Conservation (phyloP, 1,140 invertebrate species). For the Colletes latitarsis region DNA sequence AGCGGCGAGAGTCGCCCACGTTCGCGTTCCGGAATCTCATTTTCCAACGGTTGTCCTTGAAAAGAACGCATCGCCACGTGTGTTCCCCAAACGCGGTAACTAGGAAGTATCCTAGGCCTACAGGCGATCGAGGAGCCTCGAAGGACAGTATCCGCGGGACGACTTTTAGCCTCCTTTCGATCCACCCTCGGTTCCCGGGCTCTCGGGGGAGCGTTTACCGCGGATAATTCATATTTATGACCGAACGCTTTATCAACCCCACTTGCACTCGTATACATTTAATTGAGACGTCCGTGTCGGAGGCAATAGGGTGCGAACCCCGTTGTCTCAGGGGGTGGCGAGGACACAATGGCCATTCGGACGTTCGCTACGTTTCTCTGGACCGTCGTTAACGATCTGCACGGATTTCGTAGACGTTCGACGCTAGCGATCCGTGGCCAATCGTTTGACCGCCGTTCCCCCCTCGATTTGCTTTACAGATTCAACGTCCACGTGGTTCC, state of each 20-base stretch:
- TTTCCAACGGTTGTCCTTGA: not conserved
- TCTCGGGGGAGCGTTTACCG: conserved; percentile 78
- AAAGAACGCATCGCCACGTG: not conserved
- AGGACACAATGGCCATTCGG: conserved; percentile 68
- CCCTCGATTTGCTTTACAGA: not conserved
- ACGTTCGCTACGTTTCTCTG: conserved; percentile 41
- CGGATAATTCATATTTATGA: conserved; percentile 82
- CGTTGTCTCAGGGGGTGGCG: conserved; percentile 70
- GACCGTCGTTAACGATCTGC: conserved; percentile 56
- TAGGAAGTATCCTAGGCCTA: too few relatives aligned
- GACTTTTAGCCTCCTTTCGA: conserved; percentile 50
- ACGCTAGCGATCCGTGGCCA: conserved; percentile 6
- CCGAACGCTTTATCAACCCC: conserved; percentile 79
- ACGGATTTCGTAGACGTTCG: conserved; percentile 35
- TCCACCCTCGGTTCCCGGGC: conserved; percentile 18
- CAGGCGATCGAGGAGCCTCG: conserved; percentile 30
- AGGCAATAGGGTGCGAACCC: conserved; percentile 79
- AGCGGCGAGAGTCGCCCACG: not conserved
- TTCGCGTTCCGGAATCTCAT: not conserved
- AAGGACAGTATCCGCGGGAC: conserved; percentile 32
- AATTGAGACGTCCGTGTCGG: conserved; percentile 81
- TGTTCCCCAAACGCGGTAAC: too few relatives aligned
- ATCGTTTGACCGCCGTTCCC: conserved; percentile 12
- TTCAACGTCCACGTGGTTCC: not conserved
- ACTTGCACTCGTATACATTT: conserved; percentile 79